Evolutionary conservation across 2,888 invertebrate genomes (phyloP).

Genomic region (Pseudanteris insignis): DNA sequence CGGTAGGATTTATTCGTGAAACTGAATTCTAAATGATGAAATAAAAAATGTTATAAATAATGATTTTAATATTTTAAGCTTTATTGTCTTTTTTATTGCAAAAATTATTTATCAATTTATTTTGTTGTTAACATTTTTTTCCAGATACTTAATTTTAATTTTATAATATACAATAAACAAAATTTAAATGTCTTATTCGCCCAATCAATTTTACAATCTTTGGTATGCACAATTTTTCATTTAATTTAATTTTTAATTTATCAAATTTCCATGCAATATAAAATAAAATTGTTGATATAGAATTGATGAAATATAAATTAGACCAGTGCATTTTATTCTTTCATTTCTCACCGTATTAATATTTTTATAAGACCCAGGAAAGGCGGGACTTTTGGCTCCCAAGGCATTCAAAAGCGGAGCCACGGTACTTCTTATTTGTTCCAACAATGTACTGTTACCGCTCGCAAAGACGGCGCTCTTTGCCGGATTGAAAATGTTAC

Average conservation of each 20-base stretch:
- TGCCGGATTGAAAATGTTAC: conserved; percentile 61
- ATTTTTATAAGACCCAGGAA: conserved; percentile 56
- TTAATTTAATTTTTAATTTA: too few species aligned
- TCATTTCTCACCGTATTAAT: conserved; percentile 57
- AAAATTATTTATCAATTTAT: too few species aligned
- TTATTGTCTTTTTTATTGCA: too few species aligned
- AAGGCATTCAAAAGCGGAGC: conserved; percentile 59
- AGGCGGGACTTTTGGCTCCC: conserved; percentile 58
- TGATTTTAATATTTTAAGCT: background rate
- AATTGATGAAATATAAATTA: too few species aligned
- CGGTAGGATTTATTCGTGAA: conserved; percentile 59
- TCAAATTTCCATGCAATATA: too few species aligned
- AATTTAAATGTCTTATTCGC: too few species aligned
- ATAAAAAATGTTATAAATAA: conserved; percentile 2
- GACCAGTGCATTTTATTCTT: too few species aligned
- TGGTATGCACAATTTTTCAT: background rate
- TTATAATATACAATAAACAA: too few species aligned
- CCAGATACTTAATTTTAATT: too few species aligned
- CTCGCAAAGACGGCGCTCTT: conserved; percentile 52
- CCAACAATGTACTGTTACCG: conserved; percentile 55
- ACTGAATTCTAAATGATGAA: conserved; percentile 54
- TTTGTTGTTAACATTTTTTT: too few species aligned
- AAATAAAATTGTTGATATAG: too few species aligned
- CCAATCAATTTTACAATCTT: too few species aligned
- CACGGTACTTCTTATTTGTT: conserved; percentile 62